phyloP scores from a whole-genome alignment of 2,113 vertebrate species.

The Corythoichthys intestinalis region DNA sequence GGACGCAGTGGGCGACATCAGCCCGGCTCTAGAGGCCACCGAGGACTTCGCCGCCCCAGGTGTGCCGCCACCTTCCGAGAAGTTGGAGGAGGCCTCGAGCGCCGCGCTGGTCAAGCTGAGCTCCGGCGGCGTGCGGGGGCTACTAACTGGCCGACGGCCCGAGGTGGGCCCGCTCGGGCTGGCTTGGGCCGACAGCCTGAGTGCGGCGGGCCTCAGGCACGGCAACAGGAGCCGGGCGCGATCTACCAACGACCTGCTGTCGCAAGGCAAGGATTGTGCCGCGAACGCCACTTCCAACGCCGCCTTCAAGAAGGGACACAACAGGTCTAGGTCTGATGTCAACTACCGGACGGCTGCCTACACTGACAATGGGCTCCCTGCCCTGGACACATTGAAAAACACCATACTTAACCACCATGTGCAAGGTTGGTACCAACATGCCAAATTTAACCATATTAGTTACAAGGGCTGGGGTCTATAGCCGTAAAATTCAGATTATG shows the following conservation, averaged over 20 bases:
- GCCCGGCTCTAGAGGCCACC: conserved; percentile 93
- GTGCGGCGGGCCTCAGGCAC: conserved; percentile 77
- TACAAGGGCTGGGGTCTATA: no score
- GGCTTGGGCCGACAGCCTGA: conserved; percentile 82
- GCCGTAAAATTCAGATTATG: no score
- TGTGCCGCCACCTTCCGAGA: conserved; percentile 19
- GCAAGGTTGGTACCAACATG: conserved; percentile 73
- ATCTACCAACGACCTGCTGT: conserved; percentile 88
- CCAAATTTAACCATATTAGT: no score
- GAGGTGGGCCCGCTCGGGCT: conserved; percentile 76
- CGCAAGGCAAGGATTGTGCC: conserved; percentile 75
- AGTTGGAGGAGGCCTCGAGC: conserved; percentile 75
- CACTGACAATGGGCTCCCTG: conserved; percentile 70
- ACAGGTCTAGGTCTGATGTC: conserved; percentile 85
- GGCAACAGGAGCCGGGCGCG: conserved; percentile 84
- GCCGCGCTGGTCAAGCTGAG: conserved; percentile 66
- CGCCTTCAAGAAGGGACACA: conserved; percentile 85
- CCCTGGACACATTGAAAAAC: conserved; percentile 72
- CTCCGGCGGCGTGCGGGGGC: conserved; percentile 79
- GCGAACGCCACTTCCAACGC: conserved; percentile 52
- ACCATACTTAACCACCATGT: conserved; percentile 78
- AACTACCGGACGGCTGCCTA: conserved; percentile 66
- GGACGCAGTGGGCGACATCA: conserved; percentile 88
- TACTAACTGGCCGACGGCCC: conserved; percentile 78
- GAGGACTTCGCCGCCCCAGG: conserved; percentile 82